Conservation (phyloP, 2,888 invertebrate genomes). For the Nomada lathburiana region DNA sequence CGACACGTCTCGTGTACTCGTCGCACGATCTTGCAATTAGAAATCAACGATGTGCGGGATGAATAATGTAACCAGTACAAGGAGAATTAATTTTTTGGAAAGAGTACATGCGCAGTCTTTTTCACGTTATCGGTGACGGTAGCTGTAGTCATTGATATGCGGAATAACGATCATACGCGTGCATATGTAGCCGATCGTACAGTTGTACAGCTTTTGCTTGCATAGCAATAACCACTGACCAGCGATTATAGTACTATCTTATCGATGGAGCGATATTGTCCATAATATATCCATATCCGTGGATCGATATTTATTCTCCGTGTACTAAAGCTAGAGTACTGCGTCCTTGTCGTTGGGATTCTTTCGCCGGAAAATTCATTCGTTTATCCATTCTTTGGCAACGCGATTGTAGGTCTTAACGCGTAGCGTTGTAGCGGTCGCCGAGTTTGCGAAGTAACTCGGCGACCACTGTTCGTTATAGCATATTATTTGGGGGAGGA, state of each 20-base stretch:
- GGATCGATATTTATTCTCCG: slow-evolving; percentile 49
- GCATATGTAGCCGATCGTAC: slow-evolving; percentile 56
- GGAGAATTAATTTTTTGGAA: slow-evolving; percentile 36
- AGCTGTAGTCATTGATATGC: slow-evolving; percentile 5
- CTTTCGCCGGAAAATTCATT: background rate
- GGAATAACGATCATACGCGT: slow-evolving; percentile 29
- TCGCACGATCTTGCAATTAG: slow-evolving; percentile 42
- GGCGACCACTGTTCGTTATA: background rate
- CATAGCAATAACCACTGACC: slow-evolving; percentile 67
- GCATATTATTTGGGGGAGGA: background rate
- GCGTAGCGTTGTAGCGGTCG: background rate
- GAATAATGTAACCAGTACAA: slow-evolving; percentile 40
- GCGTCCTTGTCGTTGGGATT: slow-evolving; percentile 27
- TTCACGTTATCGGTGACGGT: slow-evolving; percentile 5
- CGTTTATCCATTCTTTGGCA: background rate
- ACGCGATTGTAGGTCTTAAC: background rate
- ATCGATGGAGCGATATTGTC: slow-evolving; percentile 20
- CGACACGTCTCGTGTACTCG: slow-evolving; percentile 39
- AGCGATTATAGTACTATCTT: slow-evolving; percentile 48
- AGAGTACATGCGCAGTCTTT: background rate
- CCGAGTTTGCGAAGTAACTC: background rate
- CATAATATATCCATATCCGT: background rate
- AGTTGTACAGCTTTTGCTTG: slow-evolving; percentile 66
- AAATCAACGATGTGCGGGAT: slow-evolving; percentile 33
- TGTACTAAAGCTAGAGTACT: slow-evolving; percentile 41